Base-by-base conservation (phyloP, 2,888 invertebrate genomes). In the Melinaea menophilus region DNA sequence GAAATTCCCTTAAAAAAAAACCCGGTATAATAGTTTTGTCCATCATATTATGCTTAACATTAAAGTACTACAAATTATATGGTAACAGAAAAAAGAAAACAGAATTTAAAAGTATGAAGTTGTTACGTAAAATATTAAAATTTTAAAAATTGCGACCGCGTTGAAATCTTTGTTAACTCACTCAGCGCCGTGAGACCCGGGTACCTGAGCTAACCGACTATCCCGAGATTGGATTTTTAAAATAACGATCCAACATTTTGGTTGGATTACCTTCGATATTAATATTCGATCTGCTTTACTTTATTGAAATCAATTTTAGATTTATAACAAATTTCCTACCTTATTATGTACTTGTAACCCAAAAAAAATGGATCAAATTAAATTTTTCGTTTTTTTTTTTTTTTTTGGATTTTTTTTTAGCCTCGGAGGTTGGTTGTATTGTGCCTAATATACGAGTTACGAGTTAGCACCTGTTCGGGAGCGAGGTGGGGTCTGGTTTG, bases 401-500 rank as follows among this genome's bases (percentile, higher is more conserved):
- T 22, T 22, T 22, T 22, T 22, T 22, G 22, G 22, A 22, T 22
- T 22, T 22, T 22, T 22, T 22, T 22, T 22, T 22, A 22, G 22
- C 22, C 22, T 22, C 22, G 22, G 22, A 22, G 22, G 22, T 22
- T 22, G 22, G 22, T 22, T 22, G 22, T 22, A 22, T 22, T 22
- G 22, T 22, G 9, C n/a, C 51, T 22, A 51, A 51, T 51, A 51
- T 51, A 7, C 41, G 41, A 51, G 22, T 3, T 31, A 9, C 22
- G 22, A 9, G 12, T 46, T 11, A n/a, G 31, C 58, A 62, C 61
- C 61, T 61, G 64, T 47, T 51, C 61, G 62, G 62, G 65, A 58
- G 61, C 58, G 64, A 37, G 47, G 55, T 54, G 37, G 58, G 68
- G 66, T 63, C 62, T 46, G 56, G 37, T 55, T 34, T 55, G 63